Conservation (phyloP, 2,797 vertebrate genomes). For the Pipistrellus kuhlii region DNA sequence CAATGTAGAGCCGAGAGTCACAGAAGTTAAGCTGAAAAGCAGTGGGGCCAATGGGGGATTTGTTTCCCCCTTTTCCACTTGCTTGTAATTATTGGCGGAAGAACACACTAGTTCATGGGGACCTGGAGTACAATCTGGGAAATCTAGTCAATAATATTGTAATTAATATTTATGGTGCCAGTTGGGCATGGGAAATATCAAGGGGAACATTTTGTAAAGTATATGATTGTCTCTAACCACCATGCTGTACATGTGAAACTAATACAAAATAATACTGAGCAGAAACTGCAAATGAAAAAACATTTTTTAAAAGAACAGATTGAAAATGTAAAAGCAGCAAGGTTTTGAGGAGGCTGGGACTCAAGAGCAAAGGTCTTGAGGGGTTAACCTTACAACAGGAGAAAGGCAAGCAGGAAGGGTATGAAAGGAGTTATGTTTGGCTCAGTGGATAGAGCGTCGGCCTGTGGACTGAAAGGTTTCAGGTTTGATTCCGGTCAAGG, state of each 20-base stretch:
- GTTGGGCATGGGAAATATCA: neutral
- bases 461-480: no score
- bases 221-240: no score
- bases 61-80: neutral
- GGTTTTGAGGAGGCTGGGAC: neutral
- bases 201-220: no score
- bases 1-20: neutral
- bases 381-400: neutral
- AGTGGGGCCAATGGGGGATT: neutral
- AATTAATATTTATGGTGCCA: neutral
- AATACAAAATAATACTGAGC: neutral
- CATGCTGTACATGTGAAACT: no score
- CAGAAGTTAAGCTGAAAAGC: neutral
- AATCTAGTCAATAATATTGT: neutral
- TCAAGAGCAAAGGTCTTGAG: conserved; percentile 7
- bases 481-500: no score
- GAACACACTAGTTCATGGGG: neutral
- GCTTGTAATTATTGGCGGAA: neutral
- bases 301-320: neutral
- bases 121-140: neutral
- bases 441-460: no score
- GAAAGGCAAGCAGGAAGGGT: neutral
- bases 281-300: neutral
- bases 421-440: no score
- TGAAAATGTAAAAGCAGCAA: conserved; percentile 21